These are phyloP conservation scores for Stegodyphus dumicola DNA, from an alignment of 1,140 invertebrate genomes.

Conservation along the genomic window DNA sequence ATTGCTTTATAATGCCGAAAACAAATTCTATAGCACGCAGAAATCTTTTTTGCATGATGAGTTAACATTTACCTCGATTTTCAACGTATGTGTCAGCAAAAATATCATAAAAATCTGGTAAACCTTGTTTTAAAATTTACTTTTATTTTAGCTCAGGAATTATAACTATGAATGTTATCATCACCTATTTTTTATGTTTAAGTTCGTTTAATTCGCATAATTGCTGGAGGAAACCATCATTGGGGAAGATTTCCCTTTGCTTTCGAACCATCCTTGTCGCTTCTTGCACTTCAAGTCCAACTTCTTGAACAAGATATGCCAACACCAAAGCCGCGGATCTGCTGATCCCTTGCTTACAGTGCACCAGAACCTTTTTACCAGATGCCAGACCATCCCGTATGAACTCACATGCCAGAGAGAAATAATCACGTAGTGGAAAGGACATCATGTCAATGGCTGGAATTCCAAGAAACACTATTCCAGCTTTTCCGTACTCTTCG, in stretches of 20 bases:
- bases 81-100: too few relatives aligned
- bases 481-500: constrained; percentile 77
- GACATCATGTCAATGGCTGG: constrained; percentile 79
- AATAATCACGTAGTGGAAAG: constrained; percentile 82
- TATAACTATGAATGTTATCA: background rate
- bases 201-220: constrained; percentile 66
- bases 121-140: background rate
- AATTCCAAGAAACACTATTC: constrained; percentile 83
- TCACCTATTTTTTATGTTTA: background rate
- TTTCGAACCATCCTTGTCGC: constrained; percentile 68
- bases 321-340: constrained; percentile 83
- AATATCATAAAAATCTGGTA: too few relatives aligned
- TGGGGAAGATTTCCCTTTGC: constrained; percentile 72
- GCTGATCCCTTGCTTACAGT: constrained; percentile 84
- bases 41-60: too few relatives aligned
- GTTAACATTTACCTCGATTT: too few relatives aligned
- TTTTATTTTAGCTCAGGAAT: background rate
- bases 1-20: too few relatives aligned
- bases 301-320: constrained; percentile 62
- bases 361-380: constrained; percentile 75
- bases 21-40: too few relatives aligned
- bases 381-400: constrained; percentile 80
- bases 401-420: constrained; percentile 81
- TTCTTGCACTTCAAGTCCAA: constrained; percentile 62
- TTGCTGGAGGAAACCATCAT: constrained; percentile 69